Evolutionary conservation across 2,113 vertebrate genomes (phyloP).

Genomic region (Eleginops maclovinus): DNA sequence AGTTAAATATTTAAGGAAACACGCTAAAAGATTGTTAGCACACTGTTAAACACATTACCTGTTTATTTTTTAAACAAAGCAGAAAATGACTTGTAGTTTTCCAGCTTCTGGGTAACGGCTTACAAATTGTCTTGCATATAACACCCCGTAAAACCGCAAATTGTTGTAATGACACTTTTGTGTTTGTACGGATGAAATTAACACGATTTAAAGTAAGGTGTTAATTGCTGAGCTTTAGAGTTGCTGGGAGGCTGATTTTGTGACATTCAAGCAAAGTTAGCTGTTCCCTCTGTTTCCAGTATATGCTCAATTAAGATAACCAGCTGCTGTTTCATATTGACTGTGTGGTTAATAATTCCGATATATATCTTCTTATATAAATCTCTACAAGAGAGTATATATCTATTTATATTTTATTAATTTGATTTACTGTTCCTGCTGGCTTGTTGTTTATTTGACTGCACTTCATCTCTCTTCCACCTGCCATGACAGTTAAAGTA

Average conservation of each 20-base stretch:
- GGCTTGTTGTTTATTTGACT: not conserved
- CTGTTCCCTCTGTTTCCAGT: too few relatives aligned
- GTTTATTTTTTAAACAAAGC: too few relatives aligned
- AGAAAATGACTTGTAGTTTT: not conserved
- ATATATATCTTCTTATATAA: not conserved
- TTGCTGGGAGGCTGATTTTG: not conserved
- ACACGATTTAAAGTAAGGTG: not conserved
- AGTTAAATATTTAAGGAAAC: not conserved
- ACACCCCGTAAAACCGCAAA: too few relatives aligned
- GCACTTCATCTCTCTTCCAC: not conserved
- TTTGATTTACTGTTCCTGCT: too few relatives aligned
- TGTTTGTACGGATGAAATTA: not conserved
- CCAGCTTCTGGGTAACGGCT: too few relatives aligned
- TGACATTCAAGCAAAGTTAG: not conserved
- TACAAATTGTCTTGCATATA: not conserved
- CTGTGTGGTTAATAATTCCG: too few relatives aligned
- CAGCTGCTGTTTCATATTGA: not conserved
- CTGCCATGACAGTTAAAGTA: not conserved
- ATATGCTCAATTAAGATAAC: not conserved
- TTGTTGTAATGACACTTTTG: too few relatives aligned
- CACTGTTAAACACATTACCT: too few relatives aligned
- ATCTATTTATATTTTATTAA: too few relatives aligned
- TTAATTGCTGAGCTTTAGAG: not conserved
- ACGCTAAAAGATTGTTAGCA: too few relatives aligned
- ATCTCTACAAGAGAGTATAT: not conserved